phyloP scores from a whole-genome alignment of 2,888 invertebrate genomes.

The Xestia rhomboidea region DNA sequence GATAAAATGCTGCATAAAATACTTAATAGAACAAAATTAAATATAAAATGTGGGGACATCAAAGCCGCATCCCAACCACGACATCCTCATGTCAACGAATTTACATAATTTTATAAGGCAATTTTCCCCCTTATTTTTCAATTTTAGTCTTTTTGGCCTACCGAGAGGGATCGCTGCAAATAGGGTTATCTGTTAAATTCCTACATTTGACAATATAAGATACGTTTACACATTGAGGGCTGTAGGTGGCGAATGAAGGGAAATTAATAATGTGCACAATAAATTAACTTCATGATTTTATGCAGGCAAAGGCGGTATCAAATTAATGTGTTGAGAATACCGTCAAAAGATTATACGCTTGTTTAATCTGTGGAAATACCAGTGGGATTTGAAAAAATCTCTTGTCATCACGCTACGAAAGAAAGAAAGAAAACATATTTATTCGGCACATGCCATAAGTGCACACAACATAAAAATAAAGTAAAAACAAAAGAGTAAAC shows the following conservation, averaged over 20 bases:
- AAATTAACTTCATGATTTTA: slow-evolving; percentile 12
- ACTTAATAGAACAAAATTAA: slow-evolving; percentile 4
- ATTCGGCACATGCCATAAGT: too few species aligned
- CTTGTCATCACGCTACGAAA: too few species aligned
- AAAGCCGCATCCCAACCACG: slow-evolving; percentile 3
- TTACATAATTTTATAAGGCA: slow-evolving; percentile 46
- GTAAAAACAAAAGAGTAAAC: too few species aligned
- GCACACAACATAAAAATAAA: too few species aligned
- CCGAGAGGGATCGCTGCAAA: slow-evolving; percentile 18
- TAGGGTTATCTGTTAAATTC: slow-evolving; percentile 29
- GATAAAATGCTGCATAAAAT: background rate
- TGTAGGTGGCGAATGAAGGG: slow-evolving; percentile 12
- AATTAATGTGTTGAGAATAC: slow-evolving; percentile 19
- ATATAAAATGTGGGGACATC: slow-evolving; percentile 8
- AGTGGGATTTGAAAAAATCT: too few species aligned
- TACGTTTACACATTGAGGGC: slow-evolving; percentile 7
- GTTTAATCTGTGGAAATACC: too few species aligned
- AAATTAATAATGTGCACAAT: slow-evolving; percentile 35
- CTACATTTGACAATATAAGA: slow-evolving; percentile 28
- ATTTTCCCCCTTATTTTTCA: slow-evolving; percentile 43
- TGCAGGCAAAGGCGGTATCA: slow-evolving; percentile 20
- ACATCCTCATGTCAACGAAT: slow-evolving; percentile 34
- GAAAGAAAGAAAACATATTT: too few species aligned
- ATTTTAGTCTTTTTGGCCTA: slow-evolving; percentile 34
- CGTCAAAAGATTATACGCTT: background rate